phyloP scores from a whole-genome alignment of 2,797 vertebrate species.

The Macroramphosus scolopax region DNA sequence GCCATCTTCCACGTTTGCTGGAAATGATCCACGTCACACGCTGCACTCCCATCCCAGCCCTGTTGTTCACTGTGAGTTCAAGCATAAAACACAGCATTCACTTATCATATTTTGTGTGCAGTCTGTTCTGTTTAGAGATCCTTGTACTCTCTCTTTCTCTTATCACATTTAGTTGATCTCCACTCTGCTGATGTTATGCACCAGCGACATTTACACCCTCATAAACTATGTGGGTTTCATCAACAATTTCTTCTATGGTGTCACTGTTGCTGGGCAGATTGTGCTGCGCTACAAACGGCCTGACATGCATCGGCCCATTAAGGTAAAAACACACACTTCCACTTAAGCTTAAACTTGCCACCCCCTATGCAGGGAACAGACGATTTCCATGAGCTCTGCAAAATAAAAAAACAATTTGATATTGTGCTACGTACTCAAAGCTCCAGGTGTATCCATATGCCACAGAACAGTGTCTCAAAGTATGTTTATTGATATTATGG shows the following conservation, averaged over 20 bases:
- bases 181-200: constrained; percentile 91
- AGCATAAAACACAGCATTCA: not conserved
- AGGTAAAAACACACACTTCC: constrained; percentile 73
- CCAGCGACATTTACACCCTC: constrained; percentile 93
- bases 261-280: constrained; percentile 87
- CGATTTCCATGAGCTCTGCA: no score
- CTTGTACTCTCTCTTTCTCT: not conserved
- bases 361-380: no score
- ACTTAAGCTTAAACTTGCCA: no score
- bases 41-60: constrained; percentile 85
- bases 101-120: not conserved
- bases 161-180: constrained; percentile 58
- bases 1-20: constrained; percentile 82
- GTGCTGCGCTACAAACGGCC: constrained; percentile 86
- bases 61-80: constrained; percentile 83
- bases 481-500: not conserved
- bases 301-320: constrained; percentile 84
- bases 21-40: constrained; percentile 87
- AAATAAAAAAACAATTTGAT: not conserved
- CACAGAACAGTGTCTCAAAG: not conserved
- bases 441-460: no score
- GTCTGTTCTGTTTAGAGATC: not conserved
- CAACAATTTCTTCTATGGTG: constrained; percentile 93
- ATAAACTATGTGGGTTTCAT: constrained; percentile 96
- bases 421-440: not conserved